Base-by-base conservation (phyloP, 2,888 invertebrate genomes). In the Chaitophorus viminalis region DNA sequence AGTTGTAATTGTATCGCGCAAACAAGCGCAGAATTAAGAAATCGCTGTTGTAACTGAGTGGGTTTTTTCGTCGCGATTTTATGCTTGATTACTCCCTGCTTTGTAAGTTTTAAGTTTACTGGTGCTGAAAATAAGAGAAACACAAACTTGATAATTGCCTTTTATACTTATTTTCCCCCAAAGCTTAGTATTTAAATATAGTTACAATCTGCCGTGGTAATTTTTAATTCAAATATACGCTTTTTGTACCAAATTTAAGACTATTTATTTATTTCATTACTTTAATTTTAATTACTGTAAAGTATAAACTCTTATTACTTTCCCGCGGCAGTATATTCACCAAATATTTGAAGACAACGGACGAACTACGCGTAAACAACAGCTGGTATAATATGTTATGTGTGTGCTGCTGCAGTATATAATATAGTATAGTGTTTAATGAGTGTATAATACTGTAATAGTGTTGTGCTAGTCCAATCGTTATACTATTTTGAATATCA, bases 101-200 rank as follows among this genome's bases (percentile, higher is more conserved):
- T 31, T 46, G 14, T n/a, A 60, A 72, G n/a, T 52, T 33, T 3
- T 17, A 8, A 25, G 46, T 52, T 31, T 21, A 70, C 31, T 72
- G 52, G 17, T 70, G 70, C 52, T 70, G 70, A 82, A 82, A 81
- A 79, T n/a, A 2, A n/a, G 29, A 21, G 79, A 29, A 82, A 70
- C 25, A 17, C 9, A 31, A 72, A 70, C 52, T n/a, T 39, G n/a
- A 31, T 21, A 29, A 82, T 81, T 81, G 68, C 11, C 14, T 68
- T 31, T 70, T 68, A 31, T 46, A n/a, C 9, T 11, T 14, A 70
- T 31, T 70, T n/a, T 72, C 18, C 18, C 31, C 8, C 3, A 1
- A 8, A 25, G 70, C 8, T 9, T 82, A 14, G 46, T 46, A 46
- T 46, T 70, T 52, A 25, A 81, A 81, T 46, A 46, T 39, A 65